Evolutionary conservation across 1,140 invertebrate species (phyloP), one percentile per base, ranked within the genome.

Genomic region (Papilio dardanus): DNA sequence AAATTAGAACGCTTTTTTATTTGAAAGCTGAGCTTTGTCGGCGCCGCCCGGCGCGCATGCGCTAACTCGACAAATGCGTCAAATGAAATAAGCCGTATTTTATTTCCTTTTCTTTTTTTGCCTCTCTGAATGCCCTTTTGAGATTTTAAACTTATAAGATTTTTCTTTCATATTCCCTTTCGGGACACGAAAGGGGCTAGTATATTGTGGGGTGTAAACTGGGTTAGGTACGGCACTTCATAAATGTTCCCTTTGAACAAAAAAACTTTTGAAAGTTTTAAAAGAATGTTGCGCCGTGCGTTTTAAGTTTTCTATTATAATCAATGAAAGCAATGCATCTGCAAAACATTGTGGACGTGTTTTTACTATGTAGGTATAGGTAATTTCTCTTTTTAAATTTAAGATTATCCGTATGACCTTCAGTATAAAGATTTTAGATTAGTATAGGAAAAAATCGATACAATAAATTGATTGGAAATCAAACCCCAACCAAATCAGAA

Each of bases 1-100:
- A 91, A 93, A 91, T 93, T 93, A 93, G 92, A 93, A 91, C 89
- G 91, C 91, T 92, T 93, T 62, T 93, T 91, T 90, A 86, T 88
- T 84, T 84, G 78, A 83, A 78, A 76, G 79, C 76, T 80, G 77
- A 79, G 82, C 85, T 92, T 92, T 92, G 91, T 92, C 91, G 91
- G 90, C 87, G 86, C 82, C 89, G 88, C 90, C 88, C 85, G 86
- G 88, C 87, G 90, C 84, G 91, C 86, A 83, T 86, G 88, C 89
- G 91, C 91, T 92, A 92, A 92, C 90, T 93, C 89, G 90, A 92
- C 91, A 92, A 93, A 91, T 88, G 88, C 87, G 83, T 87, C 84
- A 77, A 88, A 92, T 87, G 88, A 91, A 92, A 93, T 92, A 91
- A 92, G 89, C 90, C 84, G 88, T 92, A 92, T 92, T 90, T 91